Evolutionary conservation across 2,797 vertebrate genomes (phyloP).

Genomic region (Rhinoraja longicauda): DNA sequence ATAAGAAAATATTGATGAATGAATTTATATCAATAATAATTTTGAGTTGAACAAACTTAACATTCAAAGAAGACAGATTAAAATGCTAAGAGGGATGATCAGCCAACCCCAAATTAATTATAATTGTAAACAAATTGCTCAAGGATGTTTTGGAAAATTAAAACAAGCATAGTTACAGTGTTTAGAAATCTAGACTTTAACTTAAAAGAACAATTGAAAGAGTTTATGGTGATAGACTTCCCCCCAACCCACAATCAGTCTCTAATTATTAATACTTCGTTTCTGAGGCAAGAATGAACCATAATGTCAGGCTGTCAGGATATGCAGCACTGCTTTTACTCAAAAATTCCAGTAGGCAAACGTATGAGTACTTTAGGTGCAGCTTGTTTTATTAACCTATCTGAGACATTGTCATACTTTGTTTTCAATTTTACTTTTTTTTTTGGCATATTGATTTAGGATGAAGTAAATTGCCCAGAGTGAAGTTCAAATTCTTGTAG

Average conservation of each 20-base stretch:
- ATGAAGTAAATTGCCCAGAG: not conserved
- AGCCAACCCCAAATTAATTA: not conserved
- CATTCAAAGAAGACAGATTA: not conserved
- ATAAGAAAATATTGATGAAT: not conserved
- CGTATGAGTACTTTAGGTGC: not conserved
- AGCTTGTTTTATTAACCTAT: not conserved
- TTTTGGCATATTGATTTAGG: not conserved
- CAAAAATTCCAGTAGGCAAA: not conserved
- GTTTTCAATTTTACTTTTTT: not conserved
- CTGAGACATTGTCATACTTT: not conserved
- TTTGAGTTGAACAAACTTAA: not conserved
- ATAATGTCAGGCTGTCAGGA: not conserved
- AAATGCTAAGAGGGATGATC: not conserved
- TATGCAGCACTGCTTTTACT: not conserved
- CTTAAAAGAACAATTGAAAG: not conserved
- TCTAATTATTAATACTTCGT: not conserved
- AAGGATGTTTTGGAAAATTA: not conserved
- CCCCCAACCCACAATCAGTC: not conserved
- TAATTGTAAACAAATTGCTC: not conserved
- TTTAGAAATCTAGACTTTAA: not conserved
- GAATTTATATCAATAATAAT: not conserved
- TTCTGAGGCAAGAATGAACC: not conserved
- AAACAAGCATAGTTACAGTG: not conserved
- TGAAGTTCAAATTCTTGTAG: not conserved
- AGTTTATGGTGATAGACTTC: not conserved